phyloP scores from a whole-genome alignment of 2,797 vertebrate species.

The Simalia tracyae region DNA sequence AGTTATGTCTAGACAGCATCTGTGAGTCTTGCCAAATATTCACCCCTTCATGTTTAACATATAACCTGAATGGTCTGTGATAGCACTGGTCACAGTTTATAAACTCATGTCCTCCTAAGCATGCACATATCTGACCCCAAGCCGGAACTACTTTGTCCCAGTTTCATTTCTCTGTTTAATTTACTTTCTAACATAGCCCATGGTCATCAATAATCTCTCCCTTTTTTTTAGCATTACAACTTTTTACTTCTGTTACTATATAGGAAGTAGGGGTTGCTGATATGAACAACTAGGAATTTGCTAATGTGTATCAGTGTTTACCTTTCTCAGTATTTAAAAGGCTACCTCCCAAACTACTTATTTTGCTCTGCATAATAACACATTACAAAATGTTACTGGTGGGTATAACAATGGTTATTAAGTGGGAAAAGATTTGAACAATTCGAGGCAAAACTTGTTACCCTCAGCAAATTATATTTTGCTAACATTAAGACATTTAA shows the following conservation, averaged over 20 bases:
- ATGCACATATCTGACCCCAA: neutral
- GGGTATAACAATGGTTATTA: neutral
- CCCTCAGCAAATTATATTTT: neutral
- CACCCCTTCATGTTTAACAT: neutral
- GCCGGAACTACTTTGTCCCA: neutral
- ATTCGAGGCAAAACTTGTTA: neutral
- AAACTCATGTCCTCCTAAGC: neutral
- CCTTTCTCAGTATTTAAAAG: neutral
- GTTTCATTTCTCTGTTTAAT: neutral
- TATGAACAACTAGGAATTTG: neutral
- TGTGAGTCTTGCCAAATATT: neutral
- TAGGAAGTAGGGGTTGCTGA: neutral
- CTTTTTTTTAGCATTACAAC: neutral
- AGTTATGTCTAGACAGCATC: neutral
- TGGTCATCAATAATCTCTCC: neutral
- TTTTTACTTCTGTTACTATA: neutral
- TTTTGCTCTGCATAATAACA: slow-evolving; percentile 8
- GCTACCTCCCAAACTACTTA: neutral
- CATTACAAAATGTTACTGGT: neutral
- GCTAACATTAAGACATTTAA: slow-evolving; percentile 11
- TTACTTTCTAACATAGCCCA: neutral
- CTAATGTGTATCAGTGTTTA: neutral
- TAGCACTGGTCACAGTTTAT: slow-evolving; percentile 22
- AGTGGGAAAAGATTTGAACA: neutral
- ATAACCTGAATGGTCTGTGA: neutral